These are phyloP conservation scores for Caenorhabditis wallacei DNA, from an alignment of 2,888 invertebrate genomes.

Conservation along the genomic window DNA sequence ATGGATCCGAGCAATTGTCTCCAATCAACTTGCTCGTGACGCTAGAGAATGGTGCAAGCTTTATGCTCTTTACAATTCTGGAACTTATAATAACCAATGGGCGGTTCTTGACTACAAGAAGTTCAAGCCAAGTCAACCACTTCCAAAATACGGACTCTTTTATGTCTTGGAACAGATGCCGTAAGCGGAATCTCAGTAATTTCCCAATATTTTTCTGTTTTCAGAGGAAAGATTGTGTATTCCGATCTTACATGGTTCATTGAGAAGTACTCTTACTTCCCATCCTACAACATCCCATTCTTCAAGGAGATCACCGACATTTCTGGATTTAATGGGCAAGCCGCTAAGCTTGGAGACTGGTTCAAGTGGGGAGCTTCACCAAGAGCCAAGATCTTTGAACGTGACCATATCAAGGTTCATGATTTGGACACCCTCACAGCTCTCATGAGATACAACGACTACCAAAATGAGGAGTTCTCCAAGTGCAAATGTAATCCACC, in stretches of 20 bases:
- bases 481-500: slow-evolving; percentile 88
- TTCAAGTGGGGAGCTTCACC: slow-evolving; percentile 87
- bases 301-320: slow-evolving; percentile 87
- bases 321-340: slow-evolving; percentile 86
- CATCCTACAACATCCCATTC: slow-evolving; percentile 88
- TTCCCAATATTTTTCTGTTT: slow-evolving; percentile 21
- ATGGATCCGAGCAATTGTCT: slow-evolving; percentile 90
- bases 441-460: slow-evolving; percentile 88
- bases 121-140: slow-evolving; percentile 85
- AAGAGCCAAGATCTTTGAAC: slow-evolving; percentile 80
- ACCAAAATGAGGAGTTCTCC: slow-evolving; percentile 87
- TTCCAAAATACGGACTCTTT: slow-evolving; percentile 85
- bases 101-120: slow-evolving; percentile 89
- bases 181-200: slow-evolving; percentile 79
- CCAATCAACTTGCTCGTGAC: slow-evolving; percentile 89
- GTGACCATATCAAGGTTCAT: slow-evolving; percentile 86
- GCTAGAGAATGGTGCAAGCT: slow-evolving; percentile 89
- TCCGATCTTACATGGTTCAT: slow-evolving; percentile 81
- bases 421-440: slow-evolving; percentile 87
- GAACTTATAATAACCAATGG: slow-evolving; percentile 93
- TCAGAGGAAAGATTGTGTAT: slow-evolving; percentile 78
- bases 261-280: slow-evolving; percentile 87
- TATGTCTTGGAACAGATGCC: slow-evolving; percentile 90
- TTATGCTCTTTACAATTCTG: slow-evolving; percentile 89
- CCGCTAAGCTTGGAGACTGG: slow-evolving; percentile 85